phyloP scores from a whole-genome alignment of 2,888 invertebrate genomes.

The Phlogophora meticulosa region DNA sequence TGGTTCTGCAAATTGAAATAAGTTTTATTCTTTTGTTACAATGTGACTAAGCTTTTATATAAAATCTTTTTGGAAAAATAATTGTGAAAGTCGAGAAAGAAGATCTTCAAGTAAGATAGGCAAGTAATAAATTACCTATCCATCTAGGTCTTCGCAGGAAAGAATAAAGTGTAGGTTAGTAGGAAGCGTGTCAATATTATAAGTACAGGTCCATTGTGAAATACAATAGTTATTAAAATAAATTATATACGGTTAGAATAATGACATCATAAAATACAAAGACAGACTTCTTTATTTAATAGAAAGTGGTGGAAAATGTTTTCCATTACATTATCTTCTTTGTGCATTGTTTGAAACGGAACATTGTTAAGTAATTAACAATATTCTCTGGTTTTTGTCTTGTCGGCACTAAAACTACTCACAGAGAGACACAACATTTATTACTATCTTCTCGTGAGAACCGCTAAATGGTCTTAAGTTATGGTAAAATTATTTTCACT shows the following conservation, averaged over 20 bases:
- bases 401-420: constrained; percentile 29
- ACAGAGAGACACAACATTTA: constrained; percentile 36
- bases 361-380: constrained; percentile 36
- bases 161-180: background rate
- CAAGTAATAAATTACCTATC: too few relatives aligned
- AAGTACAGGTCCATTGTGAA: background rate
- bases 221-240: background rate
- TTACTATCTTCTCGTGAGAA: constrained; percentile 42
- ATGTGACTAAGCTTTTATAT: background rate
- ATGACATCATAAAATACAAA: constrained; percentile 10
- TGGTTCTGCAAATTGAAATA: constrained; percentile 80
- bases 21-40: background rate
- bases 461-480: constrained; percentile 1
- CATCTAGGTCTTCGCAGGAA: too few relatives aligned
- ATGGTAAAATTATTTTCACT: constrained; percentile 31
- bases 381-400: constrained; percentile 43
- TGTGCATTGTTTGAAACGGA: constrained; percentile 47
- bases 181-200: background rate
- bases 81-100: too few relatives aligned
- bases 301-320: constrained; percentile 40
- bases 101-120: too few relatives aligned
- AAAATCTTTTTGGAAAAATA: too few relatives aligned
- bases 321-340: constrained; percentile 29
- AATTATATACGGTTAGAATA: background rate
- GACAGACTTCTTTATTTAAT: constrained; percentile 26